Conservation (phyloP, 1,140 invertebrate genomes). For the Anoplolepis gracilipes region DNA sequence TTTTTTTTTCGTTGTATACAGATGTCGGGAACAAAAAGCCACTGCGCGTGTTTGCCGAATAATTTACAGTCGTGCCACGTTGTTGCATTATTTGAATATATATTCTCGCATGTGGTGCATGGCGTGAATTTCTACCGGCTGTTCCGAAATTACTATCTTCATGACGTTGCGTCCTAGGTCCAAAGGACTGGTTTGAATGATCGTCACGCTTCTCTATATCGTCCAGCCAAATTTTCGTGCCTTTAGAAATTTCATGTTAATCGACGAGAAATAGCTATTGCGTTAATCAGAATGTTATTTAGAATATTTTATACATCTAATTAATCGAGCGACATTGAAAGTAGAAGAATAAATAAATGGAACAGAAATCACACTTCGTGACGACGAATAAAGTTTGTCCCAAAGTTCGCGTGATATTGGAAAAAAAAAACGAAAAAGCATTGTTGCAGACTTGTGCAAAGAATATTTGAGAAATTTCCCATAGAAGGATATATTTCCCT, state of each 20-base stretch:
- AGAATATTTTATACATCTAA: not conserved
- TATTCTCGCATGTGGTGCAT: conserved; percentile 63
- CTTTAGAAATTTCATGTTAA: conserved; percentile 66
- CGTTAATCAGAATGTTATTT: not conserved
- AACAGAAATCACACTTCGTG: not conserved
- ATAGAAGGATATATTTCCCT: conserved; percentile 55
- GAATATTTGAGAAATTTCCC: conserved; percentile 38
- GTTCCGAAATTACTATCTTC: conserved; percentile 66
- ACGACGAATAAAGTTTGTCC: conserved; percentile 4
- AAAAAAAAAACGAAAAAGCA: not conserved
- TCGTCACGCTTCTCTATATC: conserved; percentile 62
- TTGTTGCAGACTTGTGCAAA: not conserved
- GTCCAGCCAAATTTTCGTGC: conserved; percentile 55
- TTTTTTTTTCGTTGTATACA: conserved; percentile 19
- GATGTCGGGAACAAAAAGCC: conserved; percentile 58
- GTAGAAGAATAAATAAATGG: conserved; percentile 27
- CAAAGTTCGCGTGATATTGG: not conserved
- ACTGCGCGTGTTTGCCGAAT: conserved; percentile 64
- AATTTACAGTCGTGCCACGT: conserved; percentile 69
- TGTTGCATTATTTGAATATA: conserved; percentile 67
- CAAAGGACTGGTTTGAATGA: conserved; percentile 64
- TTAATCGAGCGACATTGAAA: not conserved
- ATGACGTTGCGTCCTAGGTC: conserved; percentile 42
- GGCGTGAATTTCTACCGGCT: conserved; percentile 67
- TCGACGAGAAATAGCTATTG: conserved; percentile 31